phyloP scores from a whole-genome alignment of 2,888 invertebrate species.

The Lasioglossum villosulum region DNA sequence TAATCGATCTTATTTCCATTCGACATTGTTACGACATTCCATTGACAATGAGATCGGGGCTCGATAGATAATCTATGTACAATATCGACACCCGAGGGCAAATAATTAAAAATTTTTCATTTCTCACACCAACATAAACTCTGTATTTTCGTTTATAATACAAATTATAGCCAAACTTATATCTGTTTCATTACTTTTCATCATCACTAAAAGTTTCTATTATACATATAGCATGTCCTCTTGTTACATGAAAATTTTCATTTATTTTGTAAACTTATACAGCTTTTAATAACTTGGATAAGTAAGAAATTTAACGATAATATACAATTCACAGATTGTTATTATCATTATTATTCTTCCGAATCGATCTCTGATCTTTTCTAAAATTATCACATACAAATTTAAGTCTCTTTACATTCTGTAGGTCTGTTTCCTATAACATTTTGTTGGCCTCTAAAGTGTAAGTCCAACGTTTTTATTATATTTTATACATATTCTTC shows the following conservation, averaged over 20 bases:
- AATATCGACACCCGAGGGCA: too few relatives aligned
- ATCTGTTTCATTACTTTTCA: too few relatives aligned
- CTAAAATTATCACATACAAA: not conserved
- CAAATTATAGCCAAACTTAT: too few relatives aligned
- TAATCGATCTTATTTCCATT: not conserved
- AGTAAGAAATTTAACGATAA: slow-evolving; percentile 23
- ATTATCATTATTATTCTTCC: not conserved
- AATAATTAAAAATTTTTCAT: too few relatives aligned
- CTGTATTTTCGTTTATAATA: too few relatives aligned
- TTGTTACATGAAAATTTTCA: too few relatives aligned
- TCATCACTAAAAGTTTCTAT: too few relatives aligned
- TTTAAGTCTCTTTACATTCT: slow-evolving; percentile 6
- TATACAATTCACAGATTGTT: not conserved
- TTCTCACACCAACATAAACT: too few relatives aligned
- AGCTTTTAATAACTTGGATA: slow-evolving; percentile 7
- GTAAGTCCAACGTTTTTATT: slow-evolving; percentile 6
- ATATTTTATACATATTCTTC: not conserved
- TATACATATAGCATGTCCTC: too few relatives aligned
- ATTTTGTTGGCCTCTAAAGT: not conserved
- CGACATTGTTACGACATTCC: not conserved
- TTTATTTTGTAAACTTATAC: too few relatives aligned
- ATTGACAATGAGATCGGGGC: not conserved
- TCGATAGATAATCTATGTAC: too few relatives aligned
- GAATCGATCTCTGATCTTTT: slow-evolving; percentile 1
- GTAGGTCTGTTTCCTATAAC: not conserved